phyloP scores from a whole-genome alignment of 2,888 invertebrate species.

The Euplagia quadripunctaria region DNA sequence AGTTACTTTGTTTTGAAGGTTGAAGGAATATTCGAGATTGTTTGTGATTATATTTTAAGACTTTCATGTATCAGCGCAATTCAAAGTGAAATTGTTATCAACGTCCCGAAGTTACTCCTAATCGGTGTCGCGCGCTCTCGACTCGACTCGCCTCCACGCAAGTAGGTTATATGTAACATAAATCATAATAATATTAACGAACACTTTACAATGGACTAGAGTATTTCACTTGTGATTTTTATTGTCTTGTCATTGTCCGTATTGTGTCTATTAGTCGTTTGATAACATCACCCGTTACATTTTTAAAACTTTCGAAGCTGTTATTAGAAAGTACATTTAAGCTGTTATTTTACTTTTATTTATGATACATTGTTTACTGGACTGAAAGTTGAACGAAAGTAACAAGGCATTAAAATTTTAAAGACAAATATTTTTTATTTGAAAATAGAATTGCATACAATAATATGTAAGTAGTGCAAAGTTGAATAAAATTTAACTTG shows the following conservation, averaged over 20 bases:
- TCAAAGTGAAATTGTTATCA: constrained; percentile 57
- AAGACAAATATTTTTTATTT: neutral
- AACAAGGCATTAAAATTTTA: neutral
- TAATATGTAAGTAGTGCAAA: too few species aligned
- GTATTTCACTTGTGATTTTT: constrained; percentile 44
- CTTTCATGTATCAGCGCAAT: constrained; percentile 38
- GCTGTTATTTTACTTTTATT: constrained; percentile 30
- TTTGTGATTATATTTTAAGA: constrained; percentile 23
- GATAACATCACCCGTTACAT: constrained; percentile 36
- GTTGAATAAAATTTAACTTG: too few species aligned
- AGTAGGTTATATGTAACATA: constrained; percentile 76
- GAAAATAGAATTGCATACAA: too few species aligned
- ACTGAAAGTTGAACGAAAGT: constrained; percentile 13
- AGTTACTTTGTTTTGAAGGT: constrained; percentile 19
- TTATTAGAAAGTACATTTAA: constrained; percentile 41
- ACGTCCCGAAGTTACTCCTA: constrained; percentile 59
- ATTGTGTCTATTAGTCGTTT: constrained; percentile 39
- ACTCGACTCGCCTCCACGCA: constrained; percentile 55
- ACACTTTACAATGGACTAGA: constrained; percentile 53
- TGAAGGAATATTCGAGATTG: constrained; percentile 4
- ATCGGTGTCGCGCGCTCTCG: constrained; percentile 68
- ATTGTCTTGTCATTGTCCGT: constrained; percentile 44
- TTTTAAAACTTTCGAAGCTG: constrained; percentile 33
- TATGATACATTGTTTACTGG: constrained; percentile 28
- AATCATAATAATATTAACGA: constrained; percentile 78